Conservation (phyloP, 2,888 invertebrate species). For the Aricia artaxerxes region DNA sequence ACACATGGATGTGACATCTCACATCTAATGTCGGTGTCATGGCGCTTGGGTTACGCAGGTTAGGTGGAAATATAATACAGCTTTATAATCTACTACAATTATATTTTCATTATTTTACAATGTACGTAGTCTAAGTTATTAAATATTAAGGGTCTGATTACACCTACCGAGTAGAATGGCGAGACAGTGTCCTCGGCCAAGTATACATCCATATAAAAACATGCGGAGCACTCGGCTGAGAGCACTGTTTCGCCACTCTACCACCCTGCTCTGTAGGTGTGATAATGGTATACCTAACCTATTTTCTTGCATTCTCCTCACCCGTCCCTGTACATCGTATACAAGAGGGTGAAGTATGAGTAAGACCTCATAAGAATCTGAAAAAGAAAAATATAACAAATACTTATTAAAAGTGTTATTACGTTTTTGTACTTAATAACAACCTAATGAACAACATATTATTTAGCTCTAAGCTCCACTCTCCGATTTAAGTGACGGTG, state of each 20-base stretch:
- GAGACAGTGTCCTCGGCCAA: no score
- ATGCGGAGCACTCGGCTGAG: no score
- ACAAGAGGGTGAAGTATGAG: constrained; percentile 71
- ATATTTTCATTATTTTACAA: not conserved
- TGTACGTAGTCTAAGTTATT: not conserved
- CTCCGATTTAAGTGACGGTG: not conserved
- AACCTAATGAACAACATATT: not conserved
- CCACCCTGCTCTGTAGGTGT: no score
- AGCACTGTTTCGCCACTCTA: no score
- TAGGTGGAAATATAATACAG: not conserved
- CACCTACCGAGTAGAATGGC: no score
- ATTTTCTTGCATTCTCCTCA: constrained; percentile 40
- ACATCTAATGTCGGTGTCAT: no score
- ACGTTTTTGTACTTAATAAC: not conserved
- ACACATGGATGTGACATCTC: no score
- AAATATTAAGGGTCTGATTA: not conserved
- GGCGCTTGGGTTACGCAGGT: no score
- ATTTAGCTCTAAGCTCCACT: no score
- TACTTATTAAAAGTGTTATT: not conserved
- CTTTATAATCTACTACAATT: not conserved
- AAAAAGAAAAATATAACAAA: constrained; percentile 43
- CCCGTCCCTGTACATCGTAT: constrained; percentile 70
- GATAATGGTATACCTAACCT: no score
- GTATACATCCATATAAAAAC: no score
- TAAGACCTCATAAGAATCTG: constrained; percentile 73